These are phyloP conservation scores for Dufourea novaeangliae DNA, from an alignment of 1,140 invertebrate species.

Conservation along the genomic window DNA sequence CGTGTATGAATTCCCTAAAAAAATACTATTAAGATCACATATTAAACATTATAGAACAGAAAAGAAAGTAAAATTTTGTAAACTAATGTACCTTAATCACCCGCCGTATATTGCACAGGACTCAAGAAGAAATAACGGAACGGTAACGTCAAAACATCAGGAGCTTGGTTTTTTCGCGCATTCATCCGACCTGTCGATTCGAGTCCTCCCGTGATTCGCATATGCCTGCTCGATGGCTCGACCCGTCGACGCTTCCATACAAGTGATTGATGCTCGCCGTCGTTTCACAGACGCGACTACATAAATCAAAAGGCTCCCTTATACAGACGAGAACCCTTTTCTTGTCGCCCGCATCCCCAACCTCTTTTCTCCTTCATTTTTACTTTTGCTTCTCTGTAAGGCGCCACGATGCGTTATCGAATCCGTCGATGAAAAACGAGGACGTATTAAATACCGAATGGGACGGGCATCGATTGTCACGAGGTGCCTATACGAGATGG, in stretches of 20 bases:
- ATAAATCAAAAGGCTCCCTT: slow-evolving; percentile 72
- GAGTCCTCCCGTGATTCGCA: slow-evolving; percentile 33
- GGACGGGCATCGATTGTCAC: slow-evolving; percentile 68
- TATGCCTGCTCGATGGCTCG: slow-evolving; percentile 25
- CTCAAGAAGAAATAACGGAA: too few relatives aligned
- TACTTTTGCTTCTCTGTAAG: background rate
- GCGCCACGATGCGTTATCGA: slow-evolving; percentile 50
- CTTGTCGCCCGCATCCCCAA: slow-evolving; percentile 27
- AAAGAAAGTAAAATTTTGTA: too few relatives aligned
- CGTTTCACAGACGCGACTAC: slow-evolving; percentile 68
- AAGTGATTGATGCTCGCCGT: slow-evolving; percentile 73
- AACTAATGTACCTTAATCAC: too few relatives aligned
- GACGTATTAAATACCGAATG: slow-evolving; percentile 65
- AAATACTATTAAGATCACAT: too few relatives aligned
- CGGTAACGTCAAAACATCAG: too few relatives aligned
- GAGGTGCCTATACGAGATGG: slow-evolving; percentile 27
- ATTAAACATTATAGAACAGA: too few relatives aligned
- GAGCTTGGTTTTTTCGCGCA: slow-evolving; percentile 13
- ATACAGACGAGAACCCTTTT: slow-evolving; percentile 41
- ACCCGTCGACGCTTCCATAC: slow-evolving; percentile 39
- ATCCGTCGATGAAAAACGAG: slow-evolving; percentile 67
- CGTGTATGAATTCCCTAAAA: too few relatives aligned
- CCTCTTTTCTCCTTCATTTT: background rate
- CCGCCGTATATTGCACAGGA: too few relatives aligned
- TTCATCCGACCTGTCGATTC: slow-evolving; percentile 52